Conservation (phyloP, 2,113 vertebrate genomes). For the Aramus guarauna region DNA sequence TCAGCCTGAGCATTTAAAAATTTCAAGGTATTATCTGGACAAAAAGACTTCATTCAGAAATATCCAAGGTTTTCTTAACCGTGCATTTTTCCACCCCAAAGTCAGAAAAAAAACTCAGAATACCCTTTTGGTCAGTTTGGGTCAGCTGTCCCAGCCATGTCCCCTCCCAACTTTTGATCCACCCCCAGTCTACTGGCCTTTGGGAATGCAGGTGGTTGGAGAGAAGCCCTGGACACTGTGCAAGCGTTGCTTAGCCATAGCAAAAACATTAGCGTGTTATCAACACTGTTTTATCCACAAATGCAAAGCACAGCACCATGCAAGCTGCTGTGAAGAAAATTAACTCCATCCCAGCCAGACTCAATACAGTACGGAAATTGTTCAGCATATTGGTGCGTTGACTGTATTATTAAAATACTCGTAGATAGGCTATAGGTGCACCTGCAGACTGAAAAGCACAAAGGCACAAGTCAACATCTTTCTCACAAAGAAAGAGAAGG, state of each 20-base stretch:
- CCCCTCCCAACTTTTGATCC: not conserved
- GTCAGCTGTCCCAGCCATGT: not conserved
- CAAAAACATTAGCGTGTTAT: not conserved
- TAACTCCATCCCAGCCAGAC: not conserved
- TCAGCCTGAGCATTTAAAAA: not conserved
- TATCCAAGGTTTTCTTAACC: not conserved
- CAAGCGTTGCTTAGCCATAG: not conserved
- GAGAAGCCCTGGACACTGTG: not conserved
- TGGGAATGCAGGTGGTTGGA: not conserved
- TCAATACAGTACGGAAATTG: not conserved
- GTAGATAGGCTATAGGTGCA: not conserved
- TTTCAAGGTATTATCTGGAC: not conserved
- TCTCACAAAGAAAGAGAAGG: not conserved
- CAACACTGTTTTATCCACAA: not conserved
- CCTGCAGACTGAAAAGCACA: not conserved
- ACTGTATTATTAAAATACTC: not conserved
- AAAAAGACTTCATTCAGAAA: not conserved
- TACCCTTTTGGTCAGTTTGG: not conserved
- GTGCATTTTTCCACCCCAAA: not conserved
- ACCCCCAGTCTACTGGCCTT: not conserved
- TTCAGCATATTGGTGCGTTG: not conserved
- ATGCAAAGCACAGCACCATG: not conserved
- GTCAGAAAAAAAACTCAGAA: not conserved
- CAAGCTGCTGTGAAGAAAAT: not conserved
- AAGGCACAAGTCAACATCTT: not conserved